Evolutionary conservation across 2,797 vertebrate genomes (phyloP), one percentile per base, ranked within the genome.

Genomic region (Sardinella longiceps): DNA sequence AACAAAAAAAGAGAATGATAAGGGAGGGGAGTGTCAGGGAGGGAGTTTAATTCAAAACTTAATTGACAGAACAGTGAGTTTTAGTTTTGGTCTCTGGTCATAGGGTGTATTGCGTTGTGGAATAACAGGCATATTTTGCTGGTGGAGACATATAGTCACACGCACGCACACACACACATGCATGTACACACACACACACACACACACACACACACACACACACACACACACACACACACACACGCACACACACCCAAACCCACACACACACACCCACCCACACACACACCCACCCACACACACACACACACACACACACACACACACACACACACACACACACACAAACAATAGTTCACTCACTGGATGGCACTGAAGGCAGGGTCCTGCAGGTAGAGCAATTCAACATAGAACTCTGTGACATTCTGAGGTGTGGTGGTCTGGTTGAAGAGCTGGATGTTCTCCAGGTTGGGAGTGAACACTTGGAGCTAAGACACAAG

Each of bases 301-400:
- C 84, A 53, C 45, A 80, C 53, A 37, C 63, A 60, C 30, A 43
- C 10, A 28, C 0, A n/a, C 25, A 81, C n/a, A 18, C 43, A 80
- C 39, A 80, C 5, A 82, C 30, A n/a, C n/a, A n/a, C 39, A 56
- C 51, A 53, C 18, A 53, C 51, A 53, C 18, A 20, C 11, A 53
- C 20, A 53, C 4, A 20, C 11, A 50, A 12, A 50, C 3, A 25
- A 25, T 5, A 60, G 74, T 25, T 23, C 30, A 90, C 95, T 94
- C 88, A 96, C 95, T 90, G 48, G 23, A 91, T 15, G 1, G 94
- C 92, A 63, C 89, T 94, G 88, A 95, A 95, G 87, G 90, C 90
- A 81, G 87, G 86, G 85, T 95, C 81, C 87, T 92, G 83, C 1
- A 18, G 70, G 80, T 94, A 96, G 1, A 96, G 1, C 0, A 95